Base-by-base conservation (phyloP, 92 coral and sea anemone genomes). In the Palythoa grandis region DNA sequence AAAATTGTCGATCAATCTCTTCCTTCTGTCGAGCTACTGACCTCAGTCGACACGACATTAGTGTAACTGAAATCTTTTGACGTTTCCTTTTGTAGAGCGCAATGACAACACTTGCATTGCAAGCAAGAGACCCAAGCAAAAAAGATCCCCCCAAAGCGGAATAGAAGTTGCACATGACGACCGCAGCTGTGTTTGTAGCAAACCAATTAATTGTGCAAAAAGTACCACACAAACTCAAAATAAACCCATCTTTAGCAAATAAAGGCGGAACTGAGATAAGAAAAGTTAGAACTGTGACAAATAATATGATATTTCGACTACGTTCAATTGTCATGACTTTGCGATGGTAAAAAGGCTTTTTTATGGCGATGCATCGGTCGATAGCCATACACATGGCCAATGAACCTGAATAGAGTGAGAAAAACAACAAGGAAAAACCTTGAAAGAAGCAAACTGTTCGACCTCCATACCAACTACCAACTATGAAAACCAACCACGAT, bases 341-440 rank as follows among this genome's bases (percentile, higher is more conserved):
- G 4, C 83, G 83, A 17, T 78, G 83, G 72, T 78, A 78, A 78
- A 78, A 78, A 29, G 83, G 83, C 14, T 61, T 78, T 17, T 39
- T 78, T 7, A 78, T 56, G 4, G 83, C 83, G n/a, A 78, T 60
- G 14, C 35, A 61, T 23, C 83, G 83, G 14, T 78, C 83, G 53
- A 61, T 78, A 15, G 83, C 83, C 83, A 78, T 78, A 47, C 83
- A 78, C 52, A 78, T 58, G 17, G 83, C 83, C 54, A 78, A 38
- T 7, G 83, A 35, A 5, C 83, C 83, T 3, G 83, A 61, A 61
- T 78, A 58, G 3, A 78, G 72, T 9, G 83, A 60, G 11, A 78
- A 78, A 23, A 78, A 78, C 1, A 78, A 52, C 37, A 39, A 43
- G 5, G 5, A 70, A 37, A 78, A 78, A 14, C 83, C 83, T 8